Percentiles rank a stretch among this genome's conserved stretches.
Evolutionary conservation across 23 tunicate genomes (phyloP).

Genomic region (Clavelina lepadiformis): DNA sequence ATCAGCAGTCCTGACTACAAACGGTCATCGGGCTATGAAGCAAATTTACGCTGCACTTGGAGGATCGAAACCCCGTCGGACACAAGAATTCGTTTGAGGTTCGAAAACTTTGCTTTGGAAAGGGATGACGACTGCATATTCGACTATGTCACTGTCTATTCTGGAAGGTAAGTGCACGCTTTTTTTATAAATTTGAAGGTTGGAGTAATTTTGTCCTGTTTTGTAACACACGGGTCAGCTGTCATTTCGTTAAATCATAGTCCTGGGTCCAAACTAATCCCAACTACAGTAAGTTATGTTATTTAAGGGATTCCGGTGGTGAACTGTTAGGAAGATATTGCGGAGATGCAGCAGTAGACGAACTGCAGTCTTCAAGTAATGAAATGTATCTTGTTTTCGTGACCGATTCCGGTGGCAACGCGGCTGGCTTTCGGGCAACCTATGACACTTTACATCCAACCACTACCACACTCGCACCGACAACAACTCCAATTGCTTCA

Average conservation of each 20-base stretch:
- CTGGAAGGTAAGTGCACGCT: constrained; percentile 22
- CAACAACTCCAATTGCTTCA: not conserved
- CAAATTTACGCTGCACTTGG: constrained; percentile 46
- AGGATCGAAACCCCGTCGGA: constrained; percentile 18
- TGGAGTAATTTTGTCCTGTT: too few species aligned
- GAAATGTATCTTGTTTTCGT: constrained; percentile 51
- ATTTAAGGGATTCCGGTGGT: constrained; percentile 4
- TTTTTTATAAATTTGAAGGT: not conserved
- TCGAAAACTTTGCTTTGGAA: constrained; percentile 43
- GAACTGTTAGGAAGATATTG: constrained; percentile 33
- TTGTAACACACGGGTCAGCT: too few species aligned
- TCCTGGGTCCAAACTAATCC: too few species aligned
- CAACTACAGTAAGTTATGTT: too few species aligned
- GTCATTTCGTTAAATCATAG: not conserved
- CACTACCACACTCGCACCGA: not conserved
- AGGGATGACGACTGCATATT: constrained; percentile 39
- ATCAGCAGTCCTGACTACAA: constrained; percentile 35
- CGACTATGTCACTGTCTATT: constrained; percentile 35
- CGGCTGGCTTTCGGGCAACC: constrained; percentile 43
- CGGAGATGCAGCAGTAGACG: constrained; percentile 4
- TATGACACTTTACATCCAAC: constrained; percentile 3
- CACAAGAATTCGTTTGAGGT: constrained; percentile 11
- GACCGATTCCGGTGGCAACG: constrained; percentile 58
- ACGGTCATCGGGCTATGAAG: constrained; percentile 9
- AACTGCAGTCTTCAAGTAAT: constrained; percentile 20